Base-by-base conservation (phyloP, 1,140 invertebrate genomes). In the Bombus picipes region DNA sequence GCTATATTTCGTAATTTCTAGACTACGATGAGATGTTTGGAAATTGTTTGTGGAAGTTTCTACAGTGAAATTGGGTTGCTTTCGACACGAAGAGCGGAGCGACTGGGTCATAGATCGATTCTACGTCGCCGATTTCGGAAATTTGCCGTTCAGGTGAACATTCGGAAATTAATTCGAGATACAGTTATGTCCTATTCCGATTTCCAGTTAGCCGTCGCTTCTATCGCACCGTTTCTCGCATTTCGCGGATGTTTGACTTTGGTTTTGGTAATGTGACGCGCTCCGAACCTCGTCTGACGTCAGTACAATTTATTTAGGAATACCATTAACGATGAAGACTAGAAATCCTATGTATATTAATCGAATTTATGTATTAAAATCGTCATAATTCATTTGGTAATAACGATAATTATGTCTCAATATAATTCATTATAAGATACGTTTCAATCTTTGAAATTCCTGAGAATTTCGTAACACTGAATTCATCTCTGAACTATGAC, bases 111-210 rank as follows among this genome's bases (percentile, higher is more conserved):
- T 9, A 0, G 37, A 34, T 62, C 68, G 70, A 81, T 62, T 53
- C 32, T 43, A 66, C 34, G 41, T 41, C n/a, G 18, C 15, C 28
- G n/a, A 81, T 81, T 81, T 81, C 39, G 70, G 70, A 81, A 73
- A 81, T 73, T 81, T n/a, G 25, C 15, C 25, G 39, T n/a, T 10
- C 39, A 70, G 65, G 25, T 25, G 39, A 5, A 28, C 32, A 28
- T 5, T 25, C 80, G 80, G 80, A 81, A 81, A 81, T 81, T 81
- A 59, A 43, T 80, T 70, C 80, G 37, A 62, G 37, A n/a, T 73
- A 81, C 80, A 73, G 80, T 81, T 81, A 81, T 43, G 41, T 47
- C 41, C 77, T 37, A 62, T 81, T 73, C 70, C 70, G 25, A 43
- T 81, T 73, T 43, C n/a, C 6, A 41, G 4, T 10, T 39, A 10